Evolutionary conservation across 1,140 invertebrate genomes (phyloP).

Genomic region (Euglossa dilemma): DNA sequence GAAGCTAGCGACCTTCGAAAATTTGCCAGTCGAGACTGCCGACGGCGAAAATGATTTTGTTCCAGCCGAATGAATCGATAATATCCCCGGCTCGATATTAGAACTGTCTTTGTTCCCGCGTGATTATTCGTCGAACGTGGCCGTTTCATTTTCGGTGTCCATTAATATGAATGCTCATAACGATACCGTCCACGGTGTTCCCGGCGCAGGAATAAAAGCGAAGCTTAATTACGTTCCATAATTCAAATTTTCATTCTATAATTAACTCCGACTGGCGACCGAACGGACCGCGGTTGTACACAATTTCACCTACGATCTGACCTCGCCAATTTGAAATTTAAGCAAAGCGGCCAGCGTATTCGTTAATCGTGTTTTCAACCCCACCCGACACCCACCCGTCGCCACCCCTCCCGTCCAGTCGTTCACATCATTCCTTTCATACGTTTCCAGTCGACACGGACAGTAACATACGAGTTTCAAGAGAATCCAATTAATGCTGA

Average conservation of each 20-base stretch:
- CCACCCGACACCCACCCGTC: background rate
- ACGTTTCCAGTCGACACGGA: slow-evolving; percentile 55
- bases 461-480: slow-evolving; percentile 65
- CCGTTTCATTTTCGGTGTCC: slow-evolving; percentile 30
- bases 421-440: slow-evolving; percentile 56
- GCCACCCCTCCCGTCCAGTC: background rate
- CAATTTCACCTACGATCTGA: slow-evolving; percentile 49
- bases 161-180: slow-evolving; percentile 43
- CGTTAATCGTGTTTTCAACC: slow-evolving; percentile 68
- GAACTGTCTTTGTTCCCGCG: background rate
- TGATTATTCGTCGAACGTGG: background rate
- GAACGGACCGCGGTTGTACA: slow-evolving; percentile 44
- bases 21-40: no score
- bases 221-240: slow-evolving; percentile 49
- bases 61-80: background rate
- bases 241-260: slow-evolving; percentile 52
- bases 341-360: slow-evolving; percentile 50
- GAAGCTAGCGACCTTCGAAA: background rate
- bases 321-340: slow-evolving; percentile 53
- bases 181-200: slow-evolving; percentile 17
- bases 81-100: background rate
- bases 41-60: background rate
- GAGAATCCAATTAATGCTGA: slow-evolving; percentile 71
- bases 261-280: slow-evolving; percentile 43
- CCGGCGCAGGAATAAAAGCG: slow-evolving; percentile 37